These are phyloP conservation scores for Carabus problematicus DNA, from an alignment of 2,888 invertebrate genomes.

Conservation along the genomic window DNA sequence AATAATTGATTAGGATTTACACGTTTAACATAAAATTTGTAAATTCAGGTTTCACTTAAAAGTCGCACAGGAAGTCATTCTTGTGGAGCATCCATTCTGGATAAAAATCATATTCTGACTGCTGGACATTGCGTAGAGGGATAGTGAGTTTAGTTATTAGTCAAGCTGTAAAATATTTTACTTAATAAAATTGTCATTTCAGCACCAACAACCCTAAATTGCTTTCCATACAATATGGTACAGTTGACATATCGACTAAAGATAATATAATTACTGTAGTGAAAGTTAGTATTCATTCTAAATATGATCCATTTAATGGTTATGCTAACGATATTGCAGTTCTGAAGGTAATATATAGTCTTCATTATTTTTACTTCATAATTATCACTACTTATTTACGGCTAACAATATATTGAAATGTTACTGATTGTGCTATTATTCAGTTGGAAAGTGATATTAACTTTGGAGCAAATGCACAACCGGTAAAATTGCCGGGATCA, in stretches of 20 bases:
- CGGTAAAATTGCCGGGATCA: constrained; percentile 33
- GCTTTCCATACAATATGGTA: constrained; percentile 45
- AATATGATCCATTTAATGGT: constrained; percentile 39
- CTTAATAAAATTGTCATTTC: background rate
- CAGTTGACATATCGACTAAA: constrained; percentile 38
- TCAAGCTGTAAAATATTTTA: background rate
- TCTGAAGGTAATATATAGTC: constrained; percentile 43
- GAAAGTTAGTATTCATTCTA: constrained; percentile 40
- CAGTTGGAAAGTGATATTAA: constrained; percentile 4
- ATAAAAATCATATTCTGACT: constrained; percentile 46
- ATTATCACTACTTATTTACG: constrained; percentile 5
- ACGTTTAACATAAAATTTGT: constrained; percentile 14
- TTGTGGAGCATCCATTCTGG: constrained; percentile 48
- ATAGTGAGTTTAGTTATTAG: constrained; percentile 40
- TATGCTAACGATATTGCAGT: constrained; percentile 48
- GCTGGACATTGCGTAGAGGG: constrained; percentile 46
- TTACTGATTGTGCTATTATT: background rate
- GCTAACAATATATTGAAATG: background rate
- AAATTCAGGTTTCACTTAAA: constrained; percentile 47
- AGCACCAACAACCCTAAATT: constrained; percentile 12
- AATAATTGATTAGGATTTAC: background rate
- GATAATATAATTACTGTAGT: constrained; percentile 43
- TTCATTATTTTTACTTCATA: background rate
- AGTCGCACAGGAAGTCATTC: constrained; percentile 43
- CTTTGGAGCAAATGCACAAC: constrained; percentile 34